Conservation (phyloP, 2,888 invertebrate species). For the Reticulitermes lucifugus region DNA sequence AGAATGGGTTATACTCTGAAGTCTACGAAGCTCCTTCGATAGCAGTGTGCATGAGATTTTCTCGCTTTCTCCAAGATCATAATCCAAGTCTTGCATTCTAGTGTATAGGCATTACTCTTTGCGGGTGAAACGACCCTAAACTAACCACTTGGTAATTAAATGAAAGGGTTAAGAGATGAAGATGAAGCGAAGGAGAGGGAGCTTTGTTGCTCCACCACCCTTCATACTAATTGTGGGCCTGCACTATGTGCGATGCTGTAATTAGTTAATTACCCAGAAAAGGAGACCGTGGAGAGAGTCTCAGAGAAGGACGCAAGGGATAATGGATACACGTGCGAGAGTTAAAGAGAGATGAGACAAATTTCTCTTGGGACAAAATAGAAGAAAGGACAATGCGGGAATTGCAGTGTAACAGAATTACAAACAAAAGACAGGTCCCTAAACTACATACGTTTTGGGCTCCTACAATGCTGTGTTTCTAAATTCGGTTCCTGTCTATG, state of each 20-base stretch:
- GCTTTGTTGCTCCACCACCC: constrained; percentile 42
- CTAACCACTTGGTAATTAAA: constrained; percentile 49
- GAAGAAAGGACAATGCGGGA: constrained; percentile 21
- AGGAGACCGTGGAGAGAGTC: constrained; percentile 45
- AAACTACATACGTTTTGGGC: not conserved
- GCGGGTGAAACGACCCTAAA: constrained; percentile 41
- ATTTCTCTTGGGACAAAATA: constrained; percentile 23
- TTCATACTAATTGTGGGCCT: constrained; percentile 49
- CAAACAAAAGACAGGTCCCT: constrained; percentile 27
- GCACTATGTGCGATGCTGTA: constrained; percentile 37
- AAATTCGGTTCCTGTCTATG: not conserved
- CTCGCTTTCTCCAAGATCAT: not conserved
- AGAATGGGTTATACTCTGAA: not conserved
- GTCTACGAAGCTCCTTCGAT: not conserved
- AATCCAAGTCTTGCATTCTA: not conserved
- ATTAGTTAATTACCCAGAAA: constrained; percentile 50
- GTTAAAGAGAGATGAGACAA: constrained; percentile 22
- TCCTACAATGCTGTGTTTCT: not conserved
- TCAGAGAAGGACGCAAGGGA: constrained; percentile 34
- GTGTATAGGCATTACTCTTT: constrained; percentile 28
- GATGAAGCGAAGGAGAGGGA: constrained; percentile 41
- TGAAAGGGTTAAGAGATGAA: constrained; percentile 51
- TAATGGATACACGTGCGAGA: constrained; percentile 5
- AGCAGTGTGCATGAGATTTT: not conserved
- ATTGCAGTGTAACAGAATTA: not conserved